Conservation (phyloP, 1,140 invertebrate species). For the Pseudomyrmex gracilis region DNA sequence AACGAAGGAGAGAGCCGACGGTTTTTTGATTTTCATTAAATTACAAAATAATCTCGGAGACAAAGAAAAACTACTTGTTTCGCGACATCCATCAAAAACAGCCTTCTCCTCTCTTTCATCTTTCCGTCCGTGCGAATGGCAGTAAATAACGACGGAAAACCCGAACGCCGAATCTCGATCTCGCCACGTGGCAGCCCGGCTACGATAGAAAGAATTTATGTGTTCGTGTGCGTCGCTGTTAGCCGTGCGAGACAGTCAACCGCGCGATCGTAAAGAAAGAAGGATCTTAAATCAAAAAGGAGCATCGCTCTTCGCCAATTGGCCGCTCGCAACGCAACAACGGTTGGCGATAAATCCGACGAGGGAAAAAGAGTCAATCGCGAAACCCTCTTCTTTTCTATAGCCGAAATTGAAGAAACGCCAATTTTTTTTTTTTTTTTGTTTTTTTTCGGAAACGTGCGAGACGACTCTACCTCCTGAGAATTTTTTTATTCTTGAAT, state of each 20-base stretch:
- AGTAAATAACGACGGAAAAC: constrained; percentile 61
- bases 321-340: constrained; percentile 68
- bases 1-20: not conserved
- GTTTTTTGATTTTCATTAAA: constrained; percentile 51
- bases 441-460: not conserved
- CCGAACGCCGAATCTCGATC: constrained; percentile 66
- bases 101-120: constrained; percentile 1
- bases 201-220: constrained; percentile 65
- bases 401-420: constrained; percentile 13
- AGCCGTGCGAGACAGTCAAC: constrained; percentile 61
- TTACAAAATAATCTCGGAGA: constrained; percentile 38
- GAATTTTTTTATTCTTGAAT: no score
- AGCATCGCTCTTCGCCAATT: constrained; percentile 62
- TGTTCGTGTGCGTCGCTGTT: constrained; percentile 52
- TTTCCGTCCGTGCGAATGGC: constrained; percentile 37
- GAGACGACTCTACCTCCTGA: not conserved
- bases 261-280: constrained; percentile 64
- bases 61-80: constrained; percentile 56
- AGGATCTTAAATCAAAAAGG: constrained; percentile 68
- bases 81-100: constrained; percentile 53
- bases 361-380: constrained; percentile 14
- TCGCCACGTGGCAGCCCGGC: constrained; percentile 59
- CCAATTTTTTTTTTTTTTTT: no score
- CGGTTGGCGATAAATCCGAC: constrained; percentile 61
- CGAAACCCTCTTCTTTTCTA: not conserved